Evolutionary conservation across 2,888 invertebrate genomes (phyloP).

Genomic region (Cantharis flavilabris): DNA sequence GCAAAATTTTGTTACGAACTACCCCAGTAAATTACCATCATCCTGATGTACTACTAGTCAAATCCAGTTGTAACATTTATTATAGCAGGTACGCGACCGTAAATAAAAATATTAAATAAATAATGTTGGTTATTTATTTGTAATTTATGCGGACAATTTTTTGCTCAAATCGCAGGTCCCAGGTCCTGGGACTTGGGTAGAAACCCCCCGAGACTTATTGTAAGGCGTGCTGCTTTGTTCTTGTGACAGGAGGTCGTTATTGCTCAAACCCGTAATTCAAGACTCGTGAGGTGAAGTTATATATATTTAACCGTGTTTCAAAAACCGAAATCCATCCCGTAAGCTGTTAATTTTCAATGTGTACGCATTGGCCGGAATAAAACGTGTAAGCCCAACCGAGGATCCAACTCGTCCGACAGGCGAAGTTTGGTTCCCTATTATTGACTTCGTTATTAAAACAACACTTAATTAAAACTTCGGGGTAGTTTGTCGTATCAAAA

Average conservation of each 20-base stretch:
- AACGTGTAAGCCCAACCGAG: neutral
- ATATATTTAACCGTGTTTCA: constrained; percentile 14
- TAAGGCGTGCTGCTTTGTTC: constrained; percentile 27
- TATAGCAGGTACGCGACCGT: neutral
- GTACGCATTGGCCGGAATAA: constrained; percentile 10
- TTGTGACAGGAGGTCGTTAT: constrained; percentile 28
- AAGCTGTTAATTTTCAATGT: constrained; percentile 15
- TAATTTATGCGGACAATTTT: constrained; percentile 22
- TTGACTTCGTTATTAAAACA: neutral
- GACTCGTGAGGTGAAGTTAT: constrained; percentile 21
- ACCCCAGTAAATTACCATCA: neutral
- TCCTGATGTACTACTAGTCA: neutral
- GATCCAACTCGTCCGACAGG: neutral
- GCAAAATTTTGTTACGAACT: neutral
- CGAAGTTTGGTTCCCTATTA: neutral
- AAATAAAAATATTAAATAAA: constrained; percentile 12
- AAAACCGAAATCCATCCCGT: constrained; percentile 10
- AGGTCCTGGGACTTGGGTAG: constrained; percentile 9
- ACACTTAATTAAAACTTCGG: neutral
- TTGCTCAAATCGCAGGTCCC: neutral
- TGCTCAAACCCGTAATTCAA: constrained; percentile 30
- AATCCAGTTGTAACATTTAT: neutral
- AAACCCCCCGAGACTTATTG: constrained; percentile 25
- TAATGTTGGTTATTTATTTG: constrained; percentile 17
- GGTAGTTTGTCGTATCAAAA: neutral